A percentile compares a stretch with the other conserved stretches of the same genome.
Conservation (phyloP, 2,797 vertebrate genomes). For the Thripadectes ignobilis region DNA sequence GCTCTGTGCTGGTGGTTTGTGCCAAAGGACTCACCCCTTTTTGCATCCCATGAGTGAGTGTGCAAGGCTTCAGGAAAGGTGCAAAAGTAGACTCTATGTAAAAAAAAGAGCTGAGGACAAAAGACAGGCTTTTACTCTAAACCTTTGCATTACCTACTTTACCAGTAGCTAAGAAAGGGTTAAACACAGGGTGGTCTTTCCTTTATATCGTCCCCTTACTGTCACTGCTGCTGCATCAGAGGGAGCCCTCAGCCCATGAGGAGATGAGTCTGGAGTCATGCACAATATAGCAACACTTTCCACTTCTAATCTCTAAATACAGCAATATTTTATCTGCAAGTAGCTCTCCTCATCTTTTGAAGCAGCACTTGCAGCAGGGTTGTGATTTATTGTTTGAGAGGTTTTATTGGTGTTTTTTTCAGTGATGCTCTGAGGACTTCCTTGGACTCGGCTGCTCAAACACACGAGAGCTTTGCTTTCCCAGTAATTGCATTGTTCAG, state of each 20-base stretch:
- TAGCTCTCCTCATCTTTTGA: neutral
- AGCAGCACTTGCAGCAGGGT: neutral
- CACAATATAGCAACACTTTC: neutral
- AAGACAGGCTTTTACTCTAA: neutral
- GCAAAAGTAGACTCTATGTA: neutral
- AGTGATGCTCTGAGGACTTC: neutral
- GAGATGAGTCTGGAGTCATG: neutral
- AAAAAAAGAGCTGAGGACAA: neutral
- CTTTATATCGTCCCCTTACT: neutral
- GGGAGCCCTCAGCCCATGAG: neutral
- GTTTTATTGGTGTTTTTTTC: neutral
- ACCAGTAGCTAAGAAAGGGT: neutral
- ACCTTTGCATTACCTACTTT: neutral
- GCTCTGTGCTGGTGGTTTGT: neutral
- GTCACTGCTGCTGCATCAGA: neutral
- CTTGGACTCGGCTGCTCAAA: neutral
- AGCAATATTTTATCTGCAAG: neutral
- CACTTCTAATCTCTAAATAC: constrained; percentile 8
- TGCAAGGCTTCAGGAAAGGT: neutral
- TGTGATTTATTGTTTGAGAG: constrained; percentile 9
- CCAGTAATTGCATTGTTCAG: constrained; percentile 34
- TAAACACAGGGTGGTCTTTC: neutral
- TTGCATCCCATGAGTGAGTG: fast-evolving
- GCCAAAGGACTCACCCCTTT: neutral
- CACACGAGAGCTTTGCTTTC: neutral